Base-by-base conservation (phyloP, 2,888 invertebrate genomes). In the Pomacea canaliculata region DNA sequence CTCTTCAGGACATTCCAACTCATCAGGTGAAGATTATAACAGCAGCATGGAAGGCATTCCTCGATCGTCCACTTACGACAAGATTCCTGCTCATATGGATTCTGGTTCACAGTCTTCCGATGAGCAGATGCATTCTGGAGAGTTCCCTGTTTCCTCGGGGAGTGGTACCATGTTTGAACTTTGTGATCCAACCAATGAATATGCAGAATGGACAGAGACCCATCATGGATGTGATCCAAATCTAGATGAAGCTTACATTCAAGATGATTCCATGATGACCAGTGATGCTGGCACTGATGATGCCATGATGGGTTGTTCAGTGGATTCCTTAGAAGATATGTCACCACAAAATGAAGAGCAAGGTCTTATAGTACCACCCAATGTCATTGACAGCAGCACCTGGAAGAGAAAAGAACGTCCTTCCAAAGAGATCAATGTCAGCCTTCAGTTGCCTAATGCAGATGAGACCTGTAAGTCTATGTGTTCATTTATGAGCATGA, bases 381-480 rank as follows among this genome's bases (percentile, higher is more conserved):
- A 2, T 56, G 27, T n/a, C 48, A 78, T 80, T 49, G 81, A 82
- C 77, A 82, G 76, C 60, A 83, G 86, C n/a, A 88, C 88, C 0
- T 88, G 85, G 85, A 85, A 81, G 60, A 85, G 84, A 80, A 85
- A 87, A 79, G 83, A 85, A 60, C 69, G 77, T 4, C 72, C 79
- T 18, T 81, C 83, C 7, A 73, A 69, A 19, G 75, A 78, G 13
- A 82, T 83, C 19, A 83, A 83, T 65, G 82, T 83, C 59, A 83
- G 79, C 66, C 77, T 82, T 4, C 65, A 77, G 46, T 78, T 88
- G 13, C 88, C 88, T n/a, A 85, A 88, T 80, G 88, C 88, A 5
- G 88, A 88, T 70, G 87, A 88, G 72, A 87, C 87, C 0, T 85
- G 85, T n/a, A 60, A 76, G 37, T 84, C 86, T n/a, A 69, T 73